phyloP scores from a whole-genome alignment of 2,113 vertebrate genomes.

The Pseudorhombus dupliciocellatus region DNA sequence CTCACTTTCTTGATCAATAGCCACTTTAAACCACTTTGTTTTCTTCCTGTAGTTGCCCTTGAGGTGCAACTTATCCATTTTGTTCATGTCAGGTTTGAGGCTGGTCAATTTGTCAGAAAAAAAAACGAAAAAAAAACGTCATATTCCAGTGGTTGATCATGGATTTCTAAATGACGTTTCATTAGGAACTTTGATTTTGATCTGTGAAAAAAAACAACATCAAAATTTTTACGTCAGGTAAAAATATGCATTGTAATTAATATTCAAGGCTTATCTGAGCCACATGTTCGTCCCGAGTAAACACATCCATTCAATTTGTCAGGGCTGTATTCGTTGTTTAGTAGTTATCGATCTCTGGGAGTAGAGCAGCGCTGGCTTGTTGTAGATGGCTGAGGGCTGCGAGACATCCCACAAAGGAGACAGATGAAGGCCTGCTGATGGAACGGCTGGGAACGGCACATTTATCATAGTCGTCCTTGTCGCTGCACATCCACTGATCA shows the following conservation, averaged over 20 bases:
- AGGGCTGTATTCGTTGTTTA: constrained; percentile 63
- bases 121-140: neutral
- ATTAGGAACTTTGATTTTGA: constrained; percentile 22
- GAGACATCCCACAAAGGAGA: constrained; percentile 57
- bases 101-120: constrained; percentile 14
- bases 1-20: constrained; percentile 21
- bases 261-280: constrained; percentile 54
- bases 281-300: constrained; percentile 49
- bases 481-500: constrained; percentile 62
- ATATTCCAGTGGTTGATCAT: constrained; percentile 27
- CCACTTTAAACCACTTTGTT: constrained; percentile 17
- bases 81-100: constrained; percentile 20
- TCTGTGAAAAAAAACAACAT: constrained; percentile 22
- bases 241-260: constrained; percentile 41
- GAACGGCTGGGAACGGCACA: constrained; percentile 54
- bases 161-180: constrained; percentile 29
- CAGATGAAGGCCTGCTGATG: constrained; percentile 73
- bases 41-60: constrained; percentile 18
- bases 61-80: constrained; percentile 11
- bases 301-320: constrained; percentile 68
- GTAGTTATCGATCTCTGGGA: constrained; percentile 64
- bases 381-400: constrained; percentile 68
- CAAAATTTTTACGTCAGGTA: constrained; percentile 26
- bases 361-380: constrained; percentile 45
- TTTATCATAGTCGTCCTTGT: constrained; percentile 65